Evolutionary conservation across 30 jellyfish, hydroid and myxozoan genomes (phyloP), one percentile per base, ranked within the genome.

Genomic region (Hydractinia echinata): DNA sequence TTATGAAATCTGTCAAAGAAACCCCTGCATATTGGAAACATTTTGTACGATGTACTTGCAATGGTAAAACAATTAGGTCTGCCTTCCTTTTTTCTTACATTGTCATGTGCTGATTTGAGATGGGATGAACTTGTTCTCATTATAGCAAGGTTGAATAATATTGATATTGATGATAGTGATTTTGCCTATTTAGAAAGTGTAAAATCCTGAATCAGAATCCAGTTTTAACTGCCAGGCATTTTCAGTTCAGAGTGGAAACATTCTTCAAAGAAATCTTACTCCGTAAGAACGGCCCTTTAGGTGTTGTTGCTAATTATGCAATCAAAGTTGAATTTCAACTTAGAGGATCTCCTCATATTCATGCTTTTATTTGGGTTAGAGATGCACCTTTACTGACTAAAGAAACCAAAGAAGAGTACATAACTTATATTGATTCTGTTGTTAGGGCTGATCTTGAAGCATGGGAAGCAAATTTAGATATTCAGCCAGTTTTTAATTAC

Each of bases 401-500:
- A 15, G 84, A 76, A 4, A 76, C 79, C 18, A 76, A 76, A 16
- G 76, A 15, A 21, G 51, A 76, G 10, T 50, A 76, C 48, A 20
- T 76, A 76, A 4, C 10, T n/a, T 76, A 19, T 3, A 30, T 19
- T 71, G 81, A 71, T 71, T 5, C 55, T 30, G n/a, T 71, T 5
- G 60, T 71, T 49, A 9, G 60, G 7, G 81, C 60, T 71, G 60
- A 19, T 15, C 8, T 71, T n/a, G 81, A 72, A 52, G 81, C 81
- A 72, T 72, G 81, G 81, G 81, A 72, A 72, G 5, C 81, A 0
- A 72, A 72, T 72, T n/a, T 72, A 18, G 81, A 72, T 72, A 72
- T 72, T 52, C 81, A 30, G 53, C 81, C 81, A 8, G 81, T 72
- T 7, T 72, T 72, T 72, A 30, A 72, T 72, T 18, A 72, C 53